Percentiles rank a stretch among this genome's conserved stretches.
Evolutionary conservation across 2,113 vertebrate genomes (phyloP).

Genomic region (Neogale vison): DNA sequence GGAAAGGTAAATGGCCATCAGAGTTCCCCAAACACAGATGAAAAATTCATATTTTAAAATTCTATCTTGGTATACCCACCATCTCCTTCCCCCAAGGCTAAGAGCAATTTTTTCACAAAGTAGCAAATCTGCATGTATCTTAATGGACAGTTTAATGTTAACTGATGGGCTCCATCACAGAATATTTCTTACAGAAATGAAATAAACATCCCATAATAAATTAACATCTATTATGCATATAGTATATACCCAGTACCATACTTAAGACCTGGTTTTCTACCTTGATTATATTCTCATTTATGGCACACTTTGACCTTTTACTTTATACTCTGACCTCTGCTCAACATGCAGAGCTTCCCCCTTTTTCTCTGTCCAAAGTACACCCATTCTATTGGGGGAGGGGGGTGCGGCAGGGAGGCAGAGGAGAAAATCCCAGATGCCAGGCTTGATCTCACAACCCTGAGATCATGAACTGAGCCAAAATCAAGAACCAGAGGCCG

Average conservation of each 20-base stretch:
- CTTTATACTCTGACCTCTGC: not conserved
- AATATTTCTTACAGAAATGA: not conserved
- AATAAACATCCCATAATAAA: not conserved
- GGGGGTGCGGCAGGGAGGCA: too few species aligned
- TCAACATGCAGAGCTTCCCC: not conserved
- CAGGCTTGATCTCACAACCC: not conserved
- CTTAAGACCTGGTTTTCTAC: not conserved
- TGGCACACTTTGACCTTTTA: not conserved
- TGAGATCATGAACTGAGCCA: not conserved
- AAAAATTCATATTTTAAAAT: not conserved
- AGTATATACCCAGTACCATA: accelerated
- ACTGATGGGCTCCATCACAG: not conserved
- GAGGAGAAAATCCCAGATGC: not conserved
- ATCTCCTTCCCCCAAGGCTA: not conserved
- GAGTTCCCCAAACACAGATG: not conserved
- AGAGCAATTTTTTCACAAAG: not conserved
- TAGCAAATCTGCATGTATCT: not conserved
- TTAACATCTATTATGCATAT: not conserved
- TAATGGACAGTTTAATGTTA: not conserved
- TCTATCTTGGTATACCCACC: not conserved
- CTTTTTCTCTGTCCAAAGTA: not conserved
- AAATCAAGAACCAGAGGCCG: not conserved
- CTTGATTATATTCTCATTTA: not conserved
- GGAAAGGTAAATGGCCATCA: not conserved
- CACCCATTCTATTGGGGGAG: not conserved